Evolutionary conservation across 1,140 invertebrate genomes (phyloP), one percentile per base, ranked within the genome.

Genomic region (Phocides pigmalion): DNA sequence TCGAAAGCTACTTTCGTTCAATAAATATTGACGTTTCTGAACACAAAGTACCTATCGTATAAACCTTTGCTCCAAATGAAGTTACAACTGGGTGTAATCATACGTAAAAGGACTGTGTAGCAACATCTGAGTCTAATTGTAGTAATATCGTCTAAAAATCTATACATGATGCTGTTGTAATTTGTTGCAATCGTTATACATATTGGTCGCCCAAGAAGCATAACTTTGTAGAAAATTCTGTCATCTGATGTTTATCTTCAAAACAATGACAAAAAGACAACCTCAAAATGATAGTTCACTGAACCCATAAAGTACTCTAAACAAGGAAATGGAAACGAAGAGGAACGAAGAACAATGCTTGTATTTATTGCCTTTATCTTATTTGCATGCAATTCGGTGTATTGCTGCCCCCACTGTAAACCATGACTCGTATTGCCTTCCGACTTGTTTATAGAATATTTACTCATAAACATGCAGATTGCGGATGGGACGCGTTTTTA

Each of bases 381-480:
- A 90, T 91, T 91, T 89, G 87, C 89, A 91, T 91, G 76, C 84
- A 89, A 91, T 91, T 83, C 76, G 71, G 74, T 77, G 76, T 87
- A 89, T 85, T 89, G 80, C 81, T 84, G 78, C 78, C 78, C 73
- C 79, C 72, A 72, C 61, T 72, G 71, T 79, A 76, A 69, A 79
- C 75, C 62, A 81, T 77, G 75, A 78, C 72, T 77, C 73, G 70
- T 70, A 75, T 70, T 72, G 76, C 74, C 72, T 75, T 74, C 75
- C 72, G 75, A 80, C 79, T 86, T 89, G 84, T 89, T 89, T 87
- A 91, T 91, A 89, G 86, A 91, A 91, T 89, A 89, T 89, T 87
- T 84, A 73, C 83, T 88, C 87, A 91, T 91, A 91, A 91, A 91
- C 89, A 89, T 91, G 89, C 83, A 91, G 89, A 91, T 91, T 91